Evolutionary conservation across 1,140 invertebrate genomes (phyloP), one percentile per base, ranked within the genome.

Genomic region (Macrosteles quadrilineatus): DNA sequence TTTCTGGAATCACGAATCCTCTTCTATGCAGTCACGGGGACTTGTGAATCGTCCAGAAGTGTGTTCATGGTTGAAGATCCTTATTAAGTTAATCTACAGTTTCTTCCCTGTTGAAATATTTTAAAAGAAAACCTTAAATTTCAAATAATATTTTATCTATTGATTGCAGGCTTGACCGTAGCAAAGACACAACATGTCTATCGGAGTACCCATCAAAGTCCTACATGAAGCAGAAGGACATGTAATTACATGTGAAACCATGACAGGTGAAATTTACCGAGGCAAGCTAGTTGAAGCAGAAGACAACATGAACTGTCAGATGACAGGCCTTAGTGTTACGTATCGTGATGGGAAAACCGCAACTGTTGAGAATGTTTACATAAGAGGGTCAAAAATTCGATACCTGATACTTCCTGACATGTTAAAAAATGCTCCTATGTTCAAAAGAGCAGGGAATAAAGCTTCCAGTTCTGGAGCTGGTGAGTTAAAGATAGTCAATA

Each of bases 371-470:
- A 98, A 98, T 83, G 96, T 99, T 21, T 99, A 98, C 77, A 98
- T 99, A 71, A 87, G 98, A 73, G 98, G 98, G 23, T 98, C 96
- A 9, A 99, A 99, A 85, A 98, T 99, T 71, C 85, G 98, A 25
- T 99, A 99, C 80, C 85, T 99, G n/a, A 98, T 99, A 82, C 81
- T 99, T 75, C 98, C 98, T 0, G 98, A 99, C 80, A 99, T 99
- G 98, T 84, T 99, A 70, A 99, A 99, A 83, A 99, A 99, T 85
- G 98, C 98, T 0, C 98, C 98, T 0, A 99, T 99, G 98, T 99
- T 99, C 82, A 99, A 99, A 84, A 91, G 95, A 82, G 91, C 95
- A 79, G 90, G 90, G 29, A 91, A 90, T 36, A 94, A 94, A 80
- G 84, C 84, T 0, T 87, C 90, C 0, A 88, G 88, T 2, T 90